phyloP scores from a whole-genome alignment of 2,888 invertebrate species.

The Noctuana brunneofusca region DNA sequence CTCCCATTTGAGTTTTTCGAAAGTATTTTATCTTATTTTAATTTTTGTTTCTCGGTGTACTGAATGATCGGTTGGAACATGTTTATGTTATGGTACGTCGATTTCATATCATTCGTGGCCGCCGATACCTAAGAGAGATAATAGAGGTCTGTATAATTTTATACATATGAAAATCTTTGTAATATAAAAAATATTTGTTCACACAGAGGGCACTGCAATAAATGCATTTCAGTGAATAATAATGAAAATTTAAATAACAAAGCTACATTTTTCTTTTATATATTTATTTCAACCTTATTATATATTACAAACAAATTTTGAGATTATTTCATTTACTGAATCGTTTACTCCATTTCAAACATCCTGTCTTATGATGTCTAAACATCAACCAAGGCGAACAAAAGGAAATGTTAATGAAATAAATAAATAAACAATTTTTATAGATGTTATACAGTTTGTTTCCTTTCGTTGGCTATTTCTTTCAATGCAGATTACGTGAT shows the following conservation, averaged over 20 bases:
- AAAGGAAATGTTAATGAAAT: constrained; percentile 4
- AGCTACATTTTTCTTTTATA: constrained; percentile 56
- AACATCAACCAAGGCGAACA: constrained; percentile 1
- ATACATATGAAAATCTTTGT: constrained; percentile 53
- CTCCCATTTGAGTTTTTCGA: constrained; percentile 65
- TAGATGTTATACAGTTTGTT: not conserved
- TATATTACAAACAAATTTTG: constrained; percentile 21
- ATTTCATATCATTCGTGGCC: constrained; percentile 45
- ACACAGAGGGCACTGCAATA: constrained; percentile 59
- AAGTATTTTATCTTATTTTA: constrained; percentile 44
- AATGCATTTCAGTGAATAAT: constrained; percentile 63
- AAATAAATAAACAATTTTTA: constrained; percentile 3
- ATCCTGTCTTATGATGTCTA: not conserved
- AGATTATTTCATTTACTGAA: constrained; percentile 21
- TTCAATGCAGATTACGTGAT: not conserved
- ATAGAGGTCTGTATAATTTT: constrained; percentile 50
- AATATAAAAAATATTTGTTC: constrained; percentile 57
- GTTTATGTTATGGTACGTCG: constrained; percentile 42
- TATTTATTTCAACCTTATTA: constrained; percentile 34
- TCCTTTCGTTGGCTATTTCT: not conserved
- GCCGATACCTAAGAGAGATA: constrained; percentile 35
- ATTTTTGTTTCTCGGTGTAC: constrained; percentile 37
- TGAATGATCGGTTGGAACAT: constrained; percentile 28
- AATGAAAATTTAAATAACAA: constrained; percentile 65
- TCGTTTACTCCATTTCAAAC: constrained; percentile 1